Evolutionary conservation across 2,113 vertebrate species (phyloP), one percentile per base, ranked within the genome.

Genomic region (Rhegmatorhina hoffmannsi): DNA sequence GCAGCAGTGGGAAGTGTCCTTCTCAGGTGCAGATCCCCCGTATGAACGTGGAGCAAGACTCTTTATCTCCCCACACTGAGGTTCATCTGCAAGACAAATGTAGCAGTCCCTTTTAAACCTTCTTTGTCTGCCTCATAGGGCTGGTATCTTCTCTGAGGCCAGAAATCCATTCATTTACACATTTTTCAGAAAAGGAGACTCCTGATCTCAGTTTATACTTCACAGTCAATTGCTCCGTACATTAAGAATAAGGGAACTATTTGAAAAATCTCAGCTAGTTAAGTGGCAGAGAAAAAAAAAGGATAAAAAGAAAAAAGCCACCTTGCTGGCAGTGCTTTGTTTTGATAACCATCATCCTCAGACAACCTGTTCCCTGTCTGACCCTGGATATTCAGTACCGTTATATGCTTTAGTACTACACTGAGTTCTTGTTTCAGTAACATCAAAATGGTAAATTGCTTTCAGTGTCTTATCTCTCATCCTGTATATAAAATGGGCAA

Each of bases 381-480:
- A 94, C 87, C 84, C 92, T 95, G 93, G 46, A 88, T 90, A 88
- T 90, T 85, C 75, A 74, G 75, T 59, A 88, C 94, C 68, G 36
- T 77, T 72, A 23, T 21, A 58, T 17, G 29, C 76, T 86, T 81
- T 63, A 91, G 33, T 74, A 62, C 34, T 64, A 38, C 72, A 47
- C 0, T 20, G 47, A 85, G 46, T 85, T 81, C 74, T 63, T 92
- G 38, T 83, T 93, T 83, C 94, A 94, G 4, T 83, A 84, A 59
- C 50, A 90, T 91, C 78, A 83, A 69, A 88, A 90, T 80, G 56
- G 68, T 83, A 83, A 89, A 88, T 92, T 92, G 78, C 81, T 95
- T 95, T 92, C 74, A 55, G 50, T 44, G 60, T 79, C 66, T 43
- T 87, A 53, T 93, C 50, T 80, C 86, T 86, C 74, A 62, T 89